A percentile compares a stretch with the other conserved stretches of the same genome.
Conservation (phyloP, 2,888 invertebrate species). For the Tiliacea citrago region DNA sequence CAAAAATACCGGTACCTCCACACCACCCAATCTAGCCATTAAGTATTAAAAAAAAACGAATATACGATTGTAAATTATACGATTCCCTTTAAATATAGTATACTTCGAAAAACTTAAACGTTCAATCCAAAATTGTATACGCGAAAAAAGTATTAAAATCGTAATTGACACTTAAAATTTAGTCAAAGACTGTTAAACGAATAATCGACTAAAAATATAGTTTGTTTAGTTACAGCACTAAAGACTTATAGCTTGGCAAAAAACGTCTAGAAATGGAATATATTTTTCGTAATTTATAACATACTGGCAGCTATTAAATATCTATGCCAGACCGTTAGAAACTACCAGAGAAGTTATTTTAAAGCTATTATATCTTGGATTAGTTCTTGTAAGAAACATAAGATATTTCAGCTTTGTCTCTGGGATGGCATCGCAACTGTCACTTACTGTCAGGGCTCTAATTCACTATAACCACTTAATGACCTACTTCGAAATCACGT, state of each 20-base stretch:
- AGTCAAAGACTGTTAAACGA: constrained; percentile 51
- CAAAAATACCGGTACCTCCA: constrained; percentile 36
- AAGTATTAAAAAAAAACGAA: constrained; percentile 73
- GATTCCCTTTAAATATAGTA: constrained; percentile 77
- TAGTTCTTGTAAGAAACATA: neutral
- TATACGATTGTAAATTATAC: constrained; percentile 84
- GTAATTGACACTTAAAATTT: constrained; percentile 66
- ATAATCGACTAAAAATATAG: constrained; percentile 55
- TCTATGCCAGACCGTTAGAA: neutral
- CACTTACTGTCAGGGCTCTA: too few relatives aligned
- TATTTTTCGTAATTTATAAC: too few relatives aligned
- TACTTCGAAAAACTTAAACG: constrained; percentile 72
- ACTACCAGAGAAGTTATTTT: neutral
- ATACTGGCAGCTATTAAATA: too few relatives aligned
- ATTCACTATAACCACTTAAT: too few relatives aligned
- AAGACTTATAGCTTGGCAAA: constrained; percentile 13
- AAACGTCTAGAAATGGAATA: neutral
- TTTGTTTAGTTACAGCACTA: constrained; percentile 34
- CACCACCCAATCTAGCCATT: constrained; percentile 52
- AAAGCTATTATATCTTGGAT: neutral
- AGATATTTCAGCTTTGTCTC: too few relatives aligned
- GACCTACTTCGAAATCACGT: too few relatives aligned
- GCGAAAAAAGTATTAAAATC: constrained; percentile 75
- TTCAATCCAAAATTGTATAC: constrained; percentile 87
- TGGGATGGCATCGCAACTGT: too few relatives aligned